Conservation (phyloP, 2,888 invertebrate genomes). For the Colletes collaris region DNA sequence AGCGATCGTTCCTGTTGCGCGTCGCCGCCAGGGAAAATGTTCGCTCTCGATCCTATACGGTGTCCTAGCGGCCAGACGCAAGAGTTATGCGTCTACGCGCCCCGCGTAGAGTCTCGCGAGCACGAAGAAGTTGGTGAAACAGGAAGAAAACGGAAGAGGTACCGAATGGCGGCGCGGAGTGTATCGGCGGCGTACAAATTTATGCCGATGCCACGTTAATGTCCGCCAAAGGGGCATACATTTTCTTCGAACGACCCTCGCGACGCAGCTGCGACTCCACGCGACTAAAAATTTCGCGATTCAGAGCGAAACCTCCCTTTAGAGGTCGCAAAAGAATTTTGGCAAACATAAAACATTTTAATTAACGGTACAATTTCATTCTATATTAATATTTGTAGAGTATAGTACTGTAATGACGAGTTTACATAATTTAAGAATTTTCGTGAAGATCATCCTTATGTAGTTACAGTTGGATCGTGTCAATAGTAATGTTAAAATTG, state of each 20-base stretch:
- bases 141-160: constrained; percentile 45
- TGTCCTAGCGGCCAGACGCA: constrained; percentile 34
- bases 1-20: too few relatives aligned
- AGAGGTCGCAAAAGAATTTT: too few relatives aligned
- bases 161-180: constrained; percentile 25
- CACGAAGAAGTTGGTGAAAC: constrained; percentile 27
- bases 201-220: constrained; percentile 76
- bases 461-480: too few relatives aligned
- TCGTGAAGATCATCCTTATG: too few relatives aligned
- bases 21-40: constrained; percentile 47
- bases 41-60: constrained; percentile 38
- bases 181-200: constrained; percentile 75
- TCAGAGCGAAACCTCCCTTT: too few relatives aligned
- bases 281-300: constrained; percentile 2
- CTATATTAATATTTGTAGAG: too few relatives aligned
- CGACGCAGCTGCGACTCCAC: constrained; percentile 28
- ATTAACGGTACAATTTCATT: too few relatives aligned
- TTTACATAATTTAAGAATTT: too few relatives aligned
- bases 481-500: too few relatives aligned
- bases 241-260: constrained; percentile 51
- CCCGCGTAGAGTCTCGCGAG: background rate
- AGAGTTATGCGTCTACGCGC: constrained; percentile 42
- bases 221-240: constrained; percentile 69
- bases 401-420: too few relatives aligned
- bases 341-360: too few relatives aligned